Evolutionary conservation across 2,888 invertebrate species (phyloP), one percentile per base, ranked within the genome.

Genomic region (Caradrina clavipalpis): DNA sequence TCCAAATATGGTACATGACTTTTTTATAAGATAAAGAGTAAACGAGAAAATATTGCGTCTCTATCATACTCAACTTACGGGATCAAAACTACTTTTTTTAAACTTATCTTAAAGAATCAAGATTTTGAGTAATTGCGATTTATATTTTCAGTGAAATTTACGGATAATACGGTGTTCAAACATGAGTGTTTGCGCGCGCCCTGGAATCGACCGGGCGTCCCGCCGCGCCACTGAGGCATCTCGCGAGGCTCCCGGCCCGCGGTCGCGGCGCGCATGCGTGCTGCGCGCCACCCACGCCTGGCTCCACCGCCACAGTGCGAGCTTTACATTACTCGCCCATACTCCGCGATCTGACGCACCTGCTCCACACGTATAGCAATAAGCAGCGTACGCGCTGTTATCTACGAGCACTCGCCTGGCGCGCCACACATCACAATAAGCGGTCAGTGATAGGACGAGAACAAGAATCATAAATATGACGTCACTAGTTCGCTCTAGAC

Each of bases 161-260:
- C 89, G 89, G 90, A 87, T 87, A 82, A 87, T 88, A 89, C 86
- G 87, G 86, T 88, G 88, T 84, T 80, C 75, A 82, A 84, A 86
- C 81, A 82, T 81, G 70, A 74, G 85, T 84, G 82, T 88, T 90
- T 84, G 88, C 90, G 91, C 91, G 92, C 91, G 88, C 91, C 91
- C 91, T 91, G 91, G 93, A 93, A 95, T 95, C 95, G 95, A 95
- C 95, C 95, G 91, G 91, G 93, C 93, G 90, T 92, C 91, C 92
- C 93, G 93, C 91, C 94, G 95, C 94, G 92, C 92, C 94, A 96
- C 95, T 96, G 95, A 95, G 91, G 91, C 91, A 83, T 89, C 89
- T 89, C 83, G 87, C 88, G 85, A 88, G 90, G 91, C 90, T 91
- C 91, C 90, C 88, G 91, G 92, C 89, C 86, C 80, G 87, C 86